These are phyloP conservation scores for Apistogramma diplotaenia DNA, from an alignment of 2,113 vertebrate genomes.

Conservation along the genomic window DNA sequence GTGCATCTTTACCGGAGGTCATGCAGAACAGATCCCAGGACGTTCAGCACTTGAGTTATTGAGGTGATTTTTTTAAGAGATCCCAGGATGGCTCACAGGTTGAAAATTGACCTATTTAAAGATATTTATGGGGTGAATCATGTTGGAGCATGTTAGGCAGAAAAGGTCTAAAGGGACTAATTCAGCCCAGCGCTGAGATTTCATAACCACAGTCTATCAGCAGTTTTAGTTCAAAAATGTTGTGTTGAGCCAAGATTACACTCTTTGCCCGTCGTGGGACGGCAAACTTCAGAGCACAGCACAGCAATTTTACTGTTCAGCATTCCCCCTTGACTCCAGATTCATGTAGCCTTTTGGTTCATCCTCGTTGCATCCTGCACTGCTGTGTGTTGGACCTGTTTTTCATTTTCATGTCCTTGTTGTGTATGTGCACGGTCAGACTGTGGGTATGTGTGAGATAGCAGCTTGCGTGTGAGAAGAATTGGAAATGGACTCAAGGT, in stretches of 20 bases:
- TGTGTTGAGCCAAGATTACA: not conserved
- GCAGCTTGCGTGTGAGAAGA: not conserved
- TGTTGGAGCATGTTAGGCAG: not conserved
- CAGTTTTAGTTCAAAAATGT: not conserved
- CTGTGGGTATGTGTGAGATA: not conserved
- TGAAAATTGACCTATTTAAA: not conserved
- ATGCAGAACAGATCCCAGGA: not conserved
- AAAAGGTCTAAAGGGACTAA: not conserved
- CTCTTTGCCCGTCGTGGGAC: not conserved
- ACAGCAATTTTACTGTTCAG: slow-evolving; percentile 3
- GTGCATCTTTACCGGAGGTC: not conserved
- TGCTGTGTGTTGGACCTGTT: not conserved
- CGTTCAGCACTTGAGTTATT: not conserved
- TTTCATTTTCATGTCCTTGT: slow-evolving; percentile 1
- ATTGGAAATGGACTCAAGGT: slow-evolving; percentile 10
- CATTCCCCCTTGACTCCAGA: not conserved
- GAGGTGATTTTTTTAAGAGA: not conserved
- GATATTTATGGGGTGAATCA: slow-evolving; percentile 6
- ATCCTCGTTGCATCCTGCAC: not conserved
- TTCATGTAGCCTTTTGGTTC: not conserved
- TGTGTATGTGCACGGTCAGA: not conserved
- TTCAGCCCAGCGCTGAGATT: not conserved
- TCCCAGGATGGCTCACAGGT: not conserved
- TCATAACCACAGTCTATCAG: not conserved
- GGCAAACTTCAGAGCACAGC: slow-evolving; percentile 21